Evolutionary conservation across 2,113 vertebrate genomes (phyloP).

Genomic region (Cephalophus harveyi): DNA sequence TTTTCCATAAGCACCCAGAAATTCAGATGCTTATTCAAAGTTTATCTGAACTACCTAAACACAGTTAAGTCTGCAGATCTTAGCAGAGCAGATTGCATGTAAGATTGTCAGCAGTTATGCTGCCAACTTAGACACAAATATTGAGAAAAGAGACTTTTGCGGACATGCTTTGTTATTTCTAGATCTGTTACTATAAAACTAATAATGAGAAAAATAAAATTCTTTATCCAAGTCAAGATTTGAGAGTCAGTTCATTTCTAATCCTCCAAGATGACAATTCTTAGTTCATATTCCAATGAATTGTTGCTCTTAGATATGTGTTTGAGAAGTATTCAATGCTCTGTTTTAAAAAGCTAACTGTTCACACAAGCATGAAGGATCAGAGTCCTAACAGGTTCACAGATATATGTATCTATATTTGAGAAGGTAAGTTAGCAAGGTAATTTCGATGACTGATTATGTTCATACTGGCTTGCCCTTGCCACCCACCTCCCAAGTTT

Average conservation of each 20-base stretch:
- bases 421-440: neutral
- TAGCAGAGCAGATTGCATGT: neutral
- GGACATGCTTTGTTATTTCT: neutral
- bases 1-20: slow-evolving; percentile 65
- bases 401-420: neutral
- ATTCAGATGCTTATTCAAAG: slow-evolving; percentile 70
- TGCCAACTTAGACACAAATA: slow-evolving; percentile 15
- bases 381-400: neutral
- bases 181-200: neutral
- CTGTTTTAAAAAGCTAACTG: neutral
- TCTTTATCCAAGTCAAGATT: neutral
- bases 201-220: neutral
- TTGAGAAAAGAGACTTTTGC: neutral
- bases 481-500: neutral
- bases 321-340: neutral
- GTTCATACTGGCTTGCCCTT: neutral
- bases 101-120: slow-evolving; percentile 7
- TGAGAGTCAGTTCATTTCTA: neutral
- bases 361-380: neutral
- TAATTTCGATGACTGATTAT: neutral
- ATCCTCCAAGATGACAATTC: neutral
- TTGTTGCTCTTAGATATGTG: neutral
- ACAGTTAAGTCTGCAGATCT: slow-evolving; percentile 49
- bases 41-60: slow-evolving; percentile 66
- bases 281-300: neutral